phyloP scores from a whole-genome alignment of 1,140 invertebrate species.

The Chironomus tepperi region DNA sequence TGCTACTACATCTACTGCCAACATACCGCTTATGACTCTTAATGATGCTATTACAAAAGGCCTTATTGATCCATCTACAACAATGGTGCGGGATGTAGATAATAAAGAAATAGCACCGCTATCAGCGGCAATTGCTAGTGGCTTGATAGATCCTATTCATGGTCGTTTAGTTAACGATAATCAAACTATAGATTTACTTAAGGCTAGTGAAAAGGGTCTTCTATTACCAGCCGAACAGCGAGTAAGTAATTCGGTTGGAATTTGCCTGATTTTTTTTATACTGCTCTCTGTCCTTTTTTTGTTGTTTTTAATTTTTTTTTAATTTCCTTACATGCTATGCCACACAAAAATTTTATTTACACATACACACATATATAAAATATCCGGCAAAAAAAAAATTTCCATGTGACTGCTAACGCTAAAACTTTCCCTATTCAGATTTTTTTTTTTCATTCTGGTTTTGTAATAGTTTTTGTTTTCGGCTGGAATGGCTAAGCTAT shows the following conservation, averaged over 20 bases:
- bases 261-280: background rate
- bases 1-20: conserved; percentile 47
- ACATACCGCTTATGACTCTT: conserved; percentile 55
- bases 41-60: conserved; percentile 65
- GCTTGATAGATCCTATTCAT: conserved; percentile 63
- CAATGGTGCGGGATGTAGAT: conserved; percentile 70
- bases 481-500: background rate
- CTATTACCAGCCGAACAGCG: conserved; percentile 81
- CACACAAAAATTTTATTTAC: background rate
- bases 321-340: background rate
- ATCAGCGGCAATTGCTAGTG: conserved; percentile 64
- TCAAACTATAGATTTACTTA: conserved; percentile 67
- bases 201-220: conserved; percentile 78
- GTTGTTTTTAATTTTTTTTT: no score
- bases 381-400: background rate
- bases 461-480: background rate
- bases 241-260: conserved; percentile 57
- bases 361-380: background rate
- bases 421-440: background rate
- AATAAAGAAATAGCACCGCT: conserved; percentile 66
- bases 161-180: conserved; percentile 61
- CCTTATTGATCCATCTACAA: conserved; percentile 75
- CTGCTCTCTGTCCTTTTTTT: no score
- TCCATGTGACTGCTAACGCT: conserved; percentile 1
- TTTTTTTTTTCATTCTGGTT: background rate